Base-by-base conservation (phyloP, 2,113 vertebrate genomes). In the Nothobranchius furzeri region DNA sequence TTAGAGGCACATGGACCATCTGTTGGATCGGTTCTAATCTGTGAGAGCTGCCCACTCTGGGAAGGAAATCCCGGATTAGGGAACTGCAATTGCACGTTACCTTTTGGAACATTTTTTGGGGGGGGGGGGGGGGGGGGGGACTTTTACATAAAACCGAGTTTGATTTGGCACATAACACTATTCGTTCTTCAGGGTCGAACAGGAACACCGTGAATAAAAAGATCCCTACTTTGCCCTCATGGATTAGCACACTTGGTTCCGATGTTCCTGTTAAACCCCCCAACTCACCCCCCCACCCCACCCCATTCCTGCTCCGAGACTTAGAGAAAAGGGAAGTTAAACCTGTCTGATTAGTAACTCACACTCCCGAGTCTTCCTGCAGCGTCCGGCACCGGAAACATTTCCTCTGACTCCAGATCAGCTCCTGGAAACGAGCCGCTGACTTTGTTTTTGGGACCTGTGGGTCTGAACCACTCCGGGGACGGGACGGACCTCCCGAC, bases 221-320 rank as follows among this genome's bases (percentile, higher is more conserved):
- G 17, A 14, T 20, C 30, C 37, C 6, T 40, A 40, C 9, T 49
- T 51, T 14, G n/a, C 42, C 51, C 62, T 67, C 49, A 70, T 60
- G 25, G 45, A 70, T 74, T 57, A 88, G 81, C 78, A 87, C 83
- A 85, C 6, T 0, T 25, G 43, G 57, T 37, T 37, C 49, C 43
- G 5, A 10, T 25, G 17, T 3, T 49, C 64, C 61, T 9, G 10
- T 30, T 30, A 30, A 30, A 30, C 30, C 30, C 30, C 30, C 58
- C 64, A 20, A 20, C 4, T 37, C 4, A 36, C 9, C 47, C 53
- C 9, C 58, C 64, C 47, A 11, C 1, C 6, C 57, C 69, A 17
- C 68, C 42, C 59, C 1, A 1, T 13, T 17, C 25, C 70, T 13
- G 9, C 60, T 68, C 70, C 45, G 0, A 46, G n/a, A 35, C 48